Evolutionary conservation across 2,113 vertebrate species (phyloP).

Genomic region (Forbesichthys agassizii): DNA sequence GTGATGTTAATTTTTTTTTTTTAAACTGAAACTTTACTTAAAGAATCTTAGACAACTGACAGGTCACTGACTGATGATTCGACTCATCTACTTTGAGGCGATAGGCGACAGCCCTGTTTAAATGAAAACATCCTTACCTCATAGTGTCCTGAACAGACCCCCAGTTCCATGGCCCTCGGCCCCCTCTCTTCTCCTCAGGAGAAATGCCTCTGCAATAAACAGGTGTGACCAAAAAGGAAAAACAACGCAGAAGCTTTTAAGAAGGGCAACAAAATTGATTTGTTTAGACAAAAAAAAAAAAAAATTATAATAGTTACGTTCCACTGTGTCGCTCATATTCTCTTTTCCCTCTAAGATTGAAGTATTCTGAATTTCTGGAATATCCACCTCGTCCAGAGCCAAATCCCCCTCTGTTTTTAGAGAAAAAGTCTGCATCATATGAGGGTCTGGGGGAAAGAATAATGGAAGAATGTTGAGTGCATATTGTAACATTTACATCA

Average conservation of each 20-base stretch:
- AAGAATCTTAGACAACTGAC: no score
- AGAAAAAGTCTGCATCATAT: slow-evolving; percentile 69
- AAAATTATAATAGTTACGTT: slow-evolving; percentile 67
- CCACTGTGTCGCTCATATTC: slow-evolving; percentile 84
- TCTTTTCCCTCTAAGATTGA: slow-evolving; percentile 80
- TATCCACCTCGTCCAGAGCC: slow-evolving; percentile 66
- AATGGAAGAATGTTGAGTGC: no score
- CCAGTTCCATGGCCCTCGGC: slow-evolving; percentile 79
- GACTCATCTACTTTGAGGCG: no score
- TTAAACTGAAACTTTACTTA: no score
- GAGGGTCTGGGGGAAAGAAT: slow-evolving; percentile 51
- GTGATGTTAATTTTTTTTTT: no score
- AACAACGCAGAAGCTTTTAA: background rate
- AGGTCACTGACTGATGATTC: no score
- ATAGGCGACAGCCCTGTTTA: no score
- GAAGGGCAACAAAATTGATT: background rate
- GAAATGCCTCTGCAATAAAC: slow-evolving; percentile 68
- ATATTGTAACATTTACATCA: no score
- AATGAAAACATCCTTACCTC: slow-evolving; percentile 34
- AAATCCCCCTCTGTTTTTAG: slow-evolving; percentile 62
- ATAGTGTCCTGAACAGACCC: slow-evolving; percentile 73
- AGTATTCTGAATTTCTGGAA: slow-evolving; percentile 69
- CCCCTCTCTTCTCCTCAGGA: slow-evolving; percentile 78
- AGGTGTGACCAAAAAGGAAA: background rate
- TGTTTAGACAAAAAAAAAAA: background rate